phyloP scores from a whole-genome alignment of 2,888 invertebrate species.

The Amorpha juglandis region DNA sequence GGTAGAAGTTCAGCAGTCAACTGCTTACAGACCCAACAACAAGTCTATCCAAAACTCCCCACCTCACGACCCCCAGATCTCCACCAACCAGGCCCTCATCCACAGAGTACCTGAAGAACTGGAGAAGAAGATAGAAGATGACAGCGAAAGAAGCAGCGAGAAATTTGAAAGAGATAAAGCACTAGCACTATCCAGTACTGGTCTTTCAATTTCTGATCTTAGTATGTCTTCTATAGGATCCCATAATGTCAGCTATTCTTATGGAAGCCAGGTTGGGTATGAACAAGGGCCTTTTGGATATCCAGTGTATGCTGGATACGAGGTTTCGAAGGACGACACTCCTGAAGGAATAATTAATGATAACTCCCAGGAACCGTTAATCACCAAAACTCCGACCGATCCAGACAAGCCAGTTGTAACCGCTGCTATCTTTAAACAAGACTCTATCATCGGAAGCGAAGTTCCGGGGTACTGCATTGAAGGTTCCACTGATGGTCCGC shows the following conservation, averaged over 20 bases:
- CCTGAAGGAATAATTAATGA: slow-evolving; percentile 68
- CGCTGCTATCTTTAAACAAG: slow-evolving; percentile 88
- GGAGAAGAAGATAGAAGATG: slow-evolving; percentile 66
- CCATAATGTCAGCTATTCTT: slow-evolving; percentile 90
- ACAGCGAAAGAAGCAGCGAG: slow-evolving; percentile 61
- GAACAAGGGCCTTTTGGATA: slow-evolving; percentile 90
- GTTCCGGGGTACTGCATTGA: slow-evolving; percentile 77
- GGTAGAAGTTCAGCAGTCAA: slow-evolving; percentile 86
- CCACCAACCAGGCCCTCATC: slow-evolving; percentile 78
- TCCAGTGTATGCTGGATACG: slow-evolving; percentile 85
- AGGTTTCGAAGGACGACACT: slow-evolving; percentile 68
- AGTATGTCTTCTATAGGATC: slow-evolving; percentile 89
- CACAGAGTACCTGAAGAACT: slow-evolving; percentile 74
- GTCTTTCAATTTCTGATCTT: slow-evolving; percentile 92
- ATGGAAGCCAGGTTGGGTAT: slow-evolving; percentile 91
- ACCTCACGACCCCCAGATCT: slow-evolving; percentile 71
- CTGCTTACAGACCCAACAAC: slow-evolving; percentile 68
- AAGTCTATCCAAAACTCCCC: slow-evolving; percentile 65
- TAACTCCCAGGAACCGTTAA: slow-evolving; percentile 77
- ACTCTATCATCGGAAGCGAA: slow-evolving; percentile 79
- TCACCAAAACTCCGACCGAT: slow-evolving; percentile 77
- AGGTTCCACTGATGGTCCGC: slow-evolving; percentile 79
- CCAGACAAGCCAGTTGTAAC: slow-evolving; percentile 88
- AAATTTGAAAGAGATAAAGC: slow-evolving; percentile 71
- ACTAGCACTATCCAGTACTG: slow-evolving; percentile 87